Percentiles rank a stretch among this genome's conserved stretches.
phyloP scores from a whole-genome alignment of 2,797 vertebrate genomes.

The Xenops minutus region DNA sequence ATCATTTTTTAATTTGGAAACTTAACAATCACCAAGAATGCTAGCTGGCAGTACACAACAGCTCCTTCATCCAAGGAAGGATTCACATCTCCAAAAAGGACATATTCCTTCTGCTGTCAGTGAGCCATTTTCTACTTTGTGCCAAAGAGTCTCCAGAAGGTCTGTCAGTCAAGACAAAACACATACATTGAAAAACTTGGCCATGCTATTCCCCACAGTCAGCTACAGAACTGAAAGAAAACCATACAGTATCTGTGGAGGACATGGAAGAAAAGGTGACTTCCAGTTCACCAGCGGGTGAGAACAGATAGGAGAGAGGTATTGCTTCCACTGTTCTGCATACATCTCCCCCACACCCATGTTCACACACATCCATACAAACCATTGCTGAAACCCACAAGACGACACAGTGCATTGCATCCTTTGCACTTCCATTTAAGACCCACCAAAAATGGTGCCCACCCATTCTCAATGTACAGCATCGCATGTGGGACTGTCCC shows the following conservation, averaged over 20 bases:
- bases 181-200: slow-evolving; percentile 11
- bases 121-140: slow-evolving; percentile 5
- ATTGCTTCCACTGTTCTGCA: not conserved
- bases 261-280: not conserved
- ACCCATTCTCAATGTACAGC: not conserved
- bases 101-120: slow-evolving; percentile 41
- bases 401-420: not conserved
- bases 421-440: not conserved
- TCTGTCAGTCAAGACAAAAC: slow-evolving; percentile 48
- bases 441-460: not conserved
- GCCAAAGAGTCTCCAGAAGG: slow-evolving; percentile 15
- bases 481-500: not conserved
- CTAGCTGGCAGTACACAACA: slow-evolving; percentile 46
- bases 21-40: slow-evolving; percentile 43
- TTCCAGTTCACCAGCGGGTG: not conserved
- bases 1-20: slow-evolving; percentile 39
- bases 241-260: not conserved
- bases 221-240: not conserved
- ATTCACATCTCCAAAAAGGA: slow-evolving; percentile 29
- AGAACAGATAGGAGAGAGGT: not conserved
- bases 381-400: not conserved
- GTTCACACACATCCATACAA: not conserved
- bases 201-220: not conserved
- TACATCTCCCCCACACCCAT: not conserved
- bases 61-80: slow-evolving; percentile 32